Base-by-base conservation (phyloP, 1,140 invertebrate genomes). In the Drosophila murphyi region DNA sequence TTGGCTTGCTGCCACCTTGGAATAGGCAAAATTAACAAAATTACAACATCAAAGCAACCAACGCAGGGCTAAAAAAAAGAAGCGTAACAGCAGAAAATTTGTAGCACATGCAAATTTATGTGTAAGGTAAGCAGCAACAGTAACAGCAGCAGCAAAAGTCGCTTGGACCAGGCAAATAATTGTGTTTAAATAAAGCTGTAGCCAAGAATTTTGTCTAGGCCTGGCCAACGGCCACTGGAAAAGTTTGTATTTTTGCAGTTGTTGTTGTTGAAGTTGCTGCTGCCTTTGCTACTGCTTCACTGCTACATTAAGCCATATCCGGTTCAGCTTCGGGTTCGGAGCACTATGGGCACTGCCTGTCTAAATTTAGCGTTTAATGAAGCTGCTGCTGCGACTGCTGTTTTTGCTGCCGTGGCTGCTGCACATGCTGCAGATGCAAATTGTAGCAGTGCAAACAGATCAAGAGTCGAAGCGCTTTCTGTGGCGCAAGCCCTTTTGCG, bases 11-110 rank as follows among this genome's bases (percentile, higher is more conserved):
- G 80, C 83, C 83, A 88, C 85, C 86, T 88, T 89, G 85, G 86
- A 88, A 88, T 89, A 88, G 74, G 86, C 86, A 90, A 89, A 89
- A 89, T 89, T 90, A 89, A 90, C 81, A 89, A 89, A 90, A 90
- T 89, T 90, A 89, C 86, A 89, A 89, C 86, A 90, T 89, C 85
- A 89, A 81, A 71, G 76, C 60, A 79, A 76, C 50, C 64, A 79
- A 76, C 50, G 59, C 35, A 68, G 54, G 50, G 43, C 39, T 70
- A 41, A 80, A 72, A 75, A 64, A 39, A 39, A 39, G 37, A 2
- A 39, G 0, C 68, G 67, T 45, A 76, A 63, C 78, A 52, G 62
- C 72, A 89, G 81, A 81, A 89, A 89, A 89, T 89, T 89, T 89
- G 85, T 89, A 85, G 85, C 80, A 76, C 86, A 90, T 90, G 86